Conservation (phyloP, 2,888 invertebrate genomes). For the Pristionchus arcanus region DNA sequence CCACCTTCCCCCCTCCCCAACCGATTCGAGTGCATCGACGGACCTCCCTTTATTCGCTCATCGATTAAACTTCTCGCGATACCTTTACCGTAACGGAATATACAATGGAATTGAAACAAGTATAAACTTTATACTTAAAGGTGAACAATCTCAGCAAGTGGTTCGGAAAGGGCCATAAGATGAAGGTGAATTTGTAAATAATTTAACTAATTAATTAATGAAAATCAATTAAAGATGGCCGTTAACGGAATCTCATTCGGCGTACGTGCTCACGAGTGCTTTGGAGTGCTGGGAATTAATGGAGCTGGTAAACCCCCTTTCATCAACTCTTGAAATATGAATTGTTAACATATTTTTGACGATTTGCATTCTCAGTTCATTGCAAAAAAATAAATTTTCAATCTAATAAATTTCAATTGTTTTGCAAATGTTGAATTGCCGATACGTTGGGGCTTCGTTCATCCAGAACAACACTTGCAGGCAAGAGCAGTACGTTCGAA, state of each 20-base stretch:
- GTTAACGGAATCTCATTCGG: not conserved
- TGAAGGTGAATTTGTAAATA: not conserved
- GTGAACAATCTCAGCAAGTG: not conserved
- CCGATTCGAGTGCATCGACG: no score
- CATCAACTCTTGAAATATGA: conserved; percentile 62
- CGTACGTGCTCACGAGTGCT: conserved; percentile 15
- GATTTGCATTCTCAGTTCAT: no score
- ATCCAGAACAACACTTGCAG: not conserved
- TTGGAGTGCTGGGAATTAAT: conserved; percentile 74
- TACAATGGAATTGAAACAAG: no score
- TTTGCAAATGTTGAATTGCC: no score
- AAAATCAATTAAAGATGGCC: not conserved
- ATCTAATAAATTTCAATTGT: no score
- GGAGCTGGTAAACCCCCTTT: conserved; percentile 65
- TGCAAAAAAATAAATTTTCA: no score
- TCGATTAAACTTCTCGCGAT: no score
- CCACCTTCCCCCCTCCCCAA: no score
- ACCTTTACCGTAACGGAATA: no score
- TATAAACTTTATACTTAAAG: not conserved
- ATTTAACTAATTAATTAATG: not conserved
- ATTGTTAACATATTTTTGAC: conserved; percentile 27
- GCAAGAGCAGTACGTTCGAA: conserved; percentile 70
- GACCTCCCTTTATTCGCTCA: no score
- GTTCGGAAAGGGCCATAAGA: not conserved
- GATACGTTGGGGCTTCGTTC: no score